Evolutionary conservation across 35 echinoderm and acorn worm species (phyloP).

Genomic region (Apostichopus japonicus): DNA sequence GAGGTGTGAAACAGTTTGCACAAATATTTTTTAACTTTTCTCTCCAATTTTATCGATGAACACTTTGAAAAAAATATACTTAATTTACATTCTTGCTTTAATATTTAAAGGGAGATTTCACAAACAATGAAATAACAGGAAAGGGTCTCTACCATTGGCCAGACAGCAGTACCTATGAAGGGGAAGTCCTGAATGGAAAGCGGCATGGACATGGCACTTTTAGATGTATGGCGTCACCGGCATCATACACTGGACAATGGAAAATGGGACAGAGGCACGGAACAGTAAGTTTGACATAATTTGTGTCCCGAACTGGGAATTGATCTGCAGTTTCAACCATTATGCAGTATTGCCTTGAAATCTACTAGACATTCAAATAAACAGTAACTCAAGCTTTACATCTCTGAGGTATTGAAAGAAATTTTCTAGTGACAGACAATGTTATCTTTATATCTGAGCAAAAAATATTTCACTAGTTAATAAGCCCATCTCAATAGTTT

Average conservation of each 20-base stretch:
- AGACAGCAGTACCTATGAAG: slow-evolving; percentile 93
- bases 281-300: slow-evolving; percentile 76
- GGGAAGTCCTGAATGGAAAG: slow-evolving; percentile 82
- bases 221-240: slow-evolving; percentile 77
- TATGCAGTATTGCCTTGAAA: not conserved
- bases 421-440: not conserved
- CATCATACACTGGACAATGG: slow-evolving; percentile 94
- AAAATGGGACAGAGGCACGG: slow-evolving; percentile 82
- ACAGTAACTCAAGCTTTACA: not conserved
- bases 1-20: no score
- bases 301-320: not conserved
- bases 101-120: slow-evolving; percentile 85
- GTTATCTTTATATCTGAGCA: no score
- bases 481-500: no score
- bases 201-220: slow-evolving; percentile 89
- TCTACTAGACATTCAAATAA: not conserved
- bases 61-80: no score
- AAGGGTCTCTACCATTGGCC: slow-evolving; percentile 94
- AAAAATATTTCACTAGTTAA: no score
- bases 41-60: no score
- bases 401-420: not conserved
- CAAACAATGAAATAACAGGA: slow-evolving; percentile 88
- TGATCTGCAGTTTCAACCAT: not conserved
- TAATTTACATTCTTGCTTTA: not conserved
- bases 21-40: no score